phyloP scores from a whole-genome alignment of 2,113 vertebrate species.

The Oncorhynchus keta region DNA sequence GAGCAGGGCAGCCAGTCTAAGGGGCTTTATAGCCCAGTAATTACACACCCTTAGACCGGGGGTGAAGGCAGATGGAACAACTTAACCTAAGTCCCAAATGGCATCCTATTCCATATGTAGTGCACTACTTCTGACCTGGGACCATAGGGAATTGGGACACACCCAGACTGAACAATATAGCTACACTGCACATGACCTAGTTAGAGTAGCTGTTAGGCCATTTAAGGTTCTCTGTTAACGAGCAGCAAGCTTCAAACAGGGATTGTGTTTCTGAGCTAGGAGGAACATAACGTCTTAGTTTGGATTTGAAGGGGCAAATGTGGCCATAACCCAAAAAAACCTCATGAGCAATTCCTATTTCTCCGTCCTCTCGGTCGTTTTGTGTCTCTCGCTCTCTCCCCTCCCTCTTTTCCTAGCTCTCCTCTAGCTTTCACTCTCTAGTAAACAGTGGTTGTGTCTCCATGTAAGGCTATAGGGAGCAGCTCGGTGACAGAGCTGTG shows the following conservation, averaged over 20 bases:
- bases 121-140: too few species aligned
- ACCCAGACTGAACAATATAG: too few species aligned
- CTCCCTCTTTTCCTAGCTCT: not conserved
- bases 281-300: not conserved
- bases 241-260: not conserved
- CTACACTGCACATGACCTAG: too few species aligned
- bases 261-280: not conserved
- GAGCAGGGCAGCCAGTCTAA: not conserved
- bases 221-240: too few species aligned
- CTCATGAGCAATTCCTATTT: not conserved
- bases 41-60: not conserved
- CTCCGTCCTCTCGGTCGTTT: not conserved
- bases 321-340: not conserved
- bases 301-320: too few species aligned
- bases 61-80: not conserved
- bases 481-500: not conserved
- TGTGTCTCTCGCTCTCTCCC: not conserved
- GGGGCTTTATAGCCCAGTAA: not conserved
- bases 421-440: not conserved
- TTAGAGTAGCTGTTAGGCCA: too few species aligned
- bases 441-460: not conserved
- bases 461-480: conserved; percentile 11
- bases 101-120: too few species aligned
- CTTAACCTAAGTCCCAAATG: too few species aligned
- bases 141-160: too few species aligned